Conservation (phyloP, 1,140 invertebrate species). For the silkworm (Bombyx mori) region ASM3026992v2 NC_085115.1:15617001-15617500, state of each 20-base stretch:
- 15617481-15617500: no score
- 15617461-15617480: background rate
- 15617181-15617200: conserved; percentile 28
- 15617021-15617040: no score
- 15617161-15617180: background rate
- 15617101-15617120: no score
- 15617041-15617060: no score
- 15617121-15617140: no score
- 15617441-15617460: conserved; percentile 78
- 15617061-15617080: no score
- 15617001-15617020: no score
- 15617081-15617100: no score
- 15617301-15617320: conserved; percentile 38
- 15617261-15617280: conserved; percentile 49
- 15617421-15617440: conserved; percentile 83
- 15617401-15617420: conserved; percentile 80
- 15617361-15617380: conserved; percentile 84
- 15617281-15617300: conserved; percentile 40
- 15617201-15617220: conserved; percentile 43
- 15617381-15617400: conserved; percentile 82
- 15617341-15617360: conserved; percentile 86
- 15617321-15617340: conserved; percentile 75
- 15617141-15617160: no score
- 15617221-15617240: conserved; percentile 53
- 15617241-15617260: conserved; percentile 35